Evolutionary conservation across 1,140 invertebrate species (phyloP), one percentile per base, ranked within the genome.

Genomic region (Tetramorium alpestre): DNA sequence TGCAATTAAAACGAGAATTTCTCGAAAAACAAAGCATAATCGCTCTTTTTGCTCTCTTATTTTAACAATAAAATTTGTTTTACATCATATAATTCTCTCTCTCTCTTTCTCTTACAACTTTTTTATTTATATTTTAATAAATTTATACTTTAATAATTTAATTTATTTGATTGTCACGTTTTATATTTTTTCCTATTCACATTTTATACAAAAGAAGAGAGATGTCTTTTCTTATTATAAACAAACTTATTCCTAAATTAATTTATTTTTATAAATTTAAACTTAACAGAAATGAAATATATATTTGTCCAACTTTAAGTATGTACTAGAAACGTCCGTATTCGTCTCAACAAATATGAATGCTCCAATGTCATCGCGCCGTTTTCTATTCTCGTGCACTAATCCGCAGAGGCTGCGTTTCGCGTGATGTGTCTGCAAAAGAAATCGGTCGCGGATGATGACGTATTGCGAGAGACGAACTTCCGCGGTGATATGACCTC

Each of bases 371-470:
- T 41, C 33, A 41, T 16, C 33, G 18, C 18, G 22, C 22, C 16
- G 8, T 78, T 49, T 78, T 78, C 58, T 65, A 65, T 4, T 38
- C 8, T 62, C 11, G 41, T 49, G 22, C 25, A 7, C 8, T 64
- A 62, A 88, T 85, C 11, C 51, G 54, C 56, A 18, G 44, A 77
- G 18, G 10, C 44, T 41, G n/a, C 69, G 62, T 69, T 78, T 87
- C 75, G 75, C 22, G 54, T 13, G 72, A 77, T 38, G 51, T 56
- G 25, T 51, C 47, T 64, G n/a, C 47, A 76, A 88, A 88, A 87
- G 87, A 88, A 88, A 88, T 84, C 69, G 86, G 60, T 25, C 28
- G 86, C 28, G 33, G 25, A 64, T 62, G 76, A 87, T 67, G 76
- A 88, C 65, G 64, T 72, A 49, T 87, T 44, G 54, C 33, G 47